Conservation (phyloP, 2,113 vertebrate genomes). For the Sebastes schlegelii region DNA sequence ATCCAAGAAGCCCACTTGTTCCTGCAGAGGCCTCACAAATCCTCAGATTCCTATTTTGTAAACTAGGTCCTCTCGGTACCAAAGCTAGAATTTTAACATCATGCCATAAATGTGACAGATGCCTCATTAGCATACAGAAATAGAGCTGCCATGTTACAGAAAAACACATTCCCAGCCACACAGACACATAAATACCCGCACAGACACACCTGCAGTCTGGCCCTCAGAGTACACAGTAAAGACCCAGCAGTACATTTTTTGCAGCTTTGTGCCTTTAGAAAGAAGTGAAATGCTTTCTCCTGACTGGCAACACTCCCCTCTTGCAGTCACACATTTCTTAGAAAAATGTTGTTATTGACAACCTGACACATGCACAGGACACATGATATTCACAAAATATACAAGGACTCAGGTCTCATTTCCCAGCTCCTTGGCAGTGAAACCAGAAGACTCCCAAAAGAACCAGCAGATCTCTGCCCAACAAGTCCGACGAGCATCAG, state of each 20-base stretch:
- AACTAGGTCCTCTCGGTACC: background rate
- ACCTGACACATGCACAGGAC: background rate
- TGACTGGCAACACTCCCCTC: background rate
- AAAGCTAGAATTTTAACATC: background rate
- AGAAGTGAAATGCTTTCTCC: background rate
- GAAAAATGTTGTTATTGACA: background rate
- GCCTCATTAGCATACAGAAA: slow-evolving; percentile 2
- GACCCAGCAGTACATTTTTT: background rate
- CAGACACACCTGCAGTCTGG: background rate
- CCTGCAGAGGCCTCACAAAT: background rate
- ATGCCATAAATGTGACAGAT: background rate
- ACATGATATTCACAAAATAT: background rate
- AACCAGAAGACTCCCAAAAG: background rate
- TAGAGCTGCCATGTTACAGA: background rate
- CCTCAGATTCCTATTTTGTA: background rate
- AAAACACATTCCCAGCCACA: background rate
- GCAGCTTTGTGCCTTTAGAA: background rate
- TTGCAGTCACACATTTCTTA: background rate
- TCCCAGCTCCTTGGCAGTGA: slow-evolving; percentile 1
- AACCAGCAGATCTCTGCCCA: background rate
- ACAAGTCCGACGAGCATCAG: background rate
- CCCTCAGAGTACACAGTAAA: slow-evolving; percentile 18
- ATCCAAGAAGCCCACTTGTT: background rate
- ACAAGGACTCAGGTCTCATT: background rate
- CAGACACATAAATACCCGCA: background rate